Evolutionary conservation across 2,113 vertebrate genomes (phyloP).

Genomic region (Lasiurus cinereus): DNA sequence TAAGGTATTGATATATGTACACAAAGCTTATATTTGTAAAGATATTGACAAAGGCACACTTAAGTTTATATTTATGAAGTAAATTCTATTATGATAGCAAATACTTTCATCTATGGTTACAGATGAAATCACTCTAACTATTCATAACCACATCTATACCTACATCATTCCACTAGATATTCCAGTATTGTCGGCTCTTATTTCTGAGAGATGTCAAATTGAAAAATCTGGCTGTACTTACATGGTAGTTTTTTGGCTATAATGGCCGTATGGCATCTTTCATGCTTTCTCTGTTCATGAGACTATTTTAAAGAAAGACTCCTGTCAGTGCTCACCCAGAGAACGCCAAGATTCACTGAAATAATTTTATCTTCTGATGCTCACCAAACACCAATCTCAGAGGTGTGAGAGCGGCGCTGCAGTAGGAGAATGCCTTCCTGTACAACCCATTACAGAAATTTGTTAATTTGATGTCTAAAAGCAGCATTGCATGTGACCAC

Average conservation of each 20-base stretch:
- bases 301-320: background rate
- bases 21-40: background rate
- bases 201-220: background rate
- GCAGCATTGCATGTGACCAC: fast-evolving
- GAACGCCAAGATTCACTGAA: background rate
- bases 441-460: background rate
- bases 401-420: background rate
- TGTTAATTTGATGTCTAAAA: background rate
- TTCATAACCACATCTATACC: background rate
- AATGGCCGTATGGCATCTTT: background rate
- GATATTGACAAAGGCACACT: background rate
- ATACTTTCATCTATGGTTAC: background rate
- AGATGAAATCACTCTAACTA: background rate
- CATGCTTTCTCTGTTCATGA: background rate
- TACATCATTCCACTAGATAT: fast-evolving
- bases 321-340: background rate
- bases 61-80: background rate
- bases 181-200: background rate
- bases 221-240: background rate
- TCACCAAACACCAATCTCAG: too few species aligned
- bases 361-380: background rate
- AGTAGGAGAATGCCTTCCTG: background rate
- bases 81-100: background rate
- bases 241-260: background rate
- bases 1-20: background rate